Evolutionary conservation across 2,888 invertebrate genomes (phyloP).

Genomic region (Platerodrilus igneus): DNA sequence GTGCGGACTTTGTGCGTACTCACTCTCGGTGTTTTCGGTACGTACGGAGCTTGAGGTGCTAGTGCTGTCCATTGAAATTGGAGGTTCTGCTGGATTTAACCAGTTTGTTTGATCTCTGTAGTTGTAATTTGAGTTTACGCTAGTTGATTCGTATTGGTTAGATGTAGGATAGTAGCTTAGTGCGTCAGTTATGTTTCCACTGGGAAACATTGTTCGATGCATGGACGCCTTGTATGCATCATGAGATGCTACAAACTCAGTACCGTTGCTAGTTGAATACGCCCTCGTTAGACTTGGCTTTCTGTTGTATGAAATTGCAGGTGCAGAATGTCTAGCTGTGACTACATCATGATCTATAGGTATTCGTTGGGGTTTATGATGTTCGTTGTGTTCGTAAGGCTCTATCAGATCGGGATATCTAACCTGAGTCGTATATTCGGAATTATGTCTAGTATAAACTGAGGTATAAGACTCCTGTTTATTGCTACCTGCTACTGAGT

Average conservation of each 20-base stretch:
- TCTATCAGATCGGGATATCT: constrained; percentile 67
- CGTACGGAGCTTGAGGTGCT: constrained; percentile 59
- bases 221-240: constrained; percentile 61
- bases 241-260: constrained; percentile 56
- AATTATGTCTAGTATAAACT: constrained; percentile 65
- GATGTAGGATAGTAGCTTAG: constrained; percentile 77
- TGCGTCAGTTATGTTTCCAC: constrained; percentile 72
- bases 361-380: constrained; percentile 53
- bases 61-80: constrained; percentile 53
- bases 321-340: constrained; percentile 50
- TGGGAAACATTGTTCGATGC: constrained; percentile 65
- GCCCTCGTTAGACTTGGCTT: constrained; percentile 51
- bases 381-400: constrained; percentile 52
- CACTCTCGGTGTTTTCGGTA: constrained; percentile 53
- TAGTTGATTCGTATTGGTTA: constrained; percentile 54
- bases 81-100: constrained; percentile 45
- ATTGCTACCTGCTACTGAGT: constrained; percentile 70
- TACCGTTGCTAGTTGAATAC: constrained; percentile 51
- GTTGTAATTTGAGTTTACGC: constrained; percentile 54
- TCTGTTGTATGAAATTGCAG: constrained; percentile 39
- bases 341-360: constrained; percentile 54
- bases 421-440: constrained; percentile 56
- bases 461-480: constrained; percentile 68
- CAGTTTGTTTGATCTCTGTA: constrained; percentile 53
- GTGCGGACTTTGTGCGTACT: constrained; percentile 48